These are phyloP conservation scores for Onychostoma macrolepis DNA, from an alignment of 2,113 vertebrate species.

Conservation along the genomic window DNA sequence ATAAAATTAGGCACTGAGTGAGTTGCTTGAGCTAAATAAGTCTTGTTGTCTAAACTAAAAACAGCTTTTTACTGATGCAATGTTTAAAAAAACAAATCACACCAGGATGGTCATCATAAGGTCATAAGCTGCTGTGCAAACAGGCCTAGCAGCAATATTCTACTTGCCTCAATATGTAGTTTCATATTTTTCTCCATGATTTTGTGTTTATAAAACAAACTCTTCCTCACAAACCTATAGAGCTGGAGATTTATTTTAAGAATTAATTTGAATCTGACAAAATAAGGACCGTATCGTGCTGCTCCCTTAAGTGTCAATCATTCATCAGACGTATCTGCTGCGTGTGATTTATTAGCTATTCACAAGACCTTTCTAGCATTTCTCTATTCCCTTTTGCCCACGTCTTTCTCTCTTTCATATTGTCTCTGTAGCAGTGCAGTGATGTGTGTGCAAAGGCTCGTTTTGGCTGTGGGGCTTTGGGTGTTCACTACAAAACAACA, in stretches of 20 bases:
- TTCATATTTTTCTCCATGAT: neutral
- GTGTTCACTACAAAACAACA: slow-evolving; percentile 40
- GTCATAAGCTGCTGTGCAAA: neutral
- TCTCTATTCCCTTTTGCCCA: neutral
- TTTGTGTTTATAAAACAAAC: neutral
- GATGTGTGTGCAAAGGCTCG: slow-evolving; percentile 19
- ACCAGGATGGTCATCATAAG: neutral
- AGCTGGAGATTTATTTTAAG: neutral
- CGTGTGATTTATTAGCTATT: slow-evolving; percentile 46
- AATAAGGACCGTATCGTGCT: neutral
- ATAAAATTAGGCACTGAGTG: neutral
- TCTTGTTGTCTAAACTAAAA: neutral
- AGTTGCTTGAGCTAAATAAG: neutral
- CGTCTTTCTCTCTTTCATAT: neutral
- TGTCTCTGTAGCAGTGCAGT: slow-evolving; percentile 2
- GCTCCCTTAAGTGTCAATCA: slow-evolving; percentile 30
- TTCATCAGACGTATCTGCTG: slow-evolving; percentile 32
- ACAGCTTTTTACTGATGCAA: neutral
- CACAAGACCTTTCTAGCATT: slow-evolving; percentile 6
- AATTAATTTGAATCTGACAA: slow-evolving; percentile 5
- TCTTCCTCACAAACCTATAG: neutral
- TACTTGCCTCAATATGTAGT: neutral
- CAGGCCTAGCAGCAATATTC: neutral
- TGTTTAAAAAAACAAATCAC: neutral
- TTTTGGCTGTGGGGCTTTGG: slow-evolving; percentile 29